phyloP scores from a whole-genome alignment of 1,140 invertebrate genomes.

The Cydia amplana region DNA sequence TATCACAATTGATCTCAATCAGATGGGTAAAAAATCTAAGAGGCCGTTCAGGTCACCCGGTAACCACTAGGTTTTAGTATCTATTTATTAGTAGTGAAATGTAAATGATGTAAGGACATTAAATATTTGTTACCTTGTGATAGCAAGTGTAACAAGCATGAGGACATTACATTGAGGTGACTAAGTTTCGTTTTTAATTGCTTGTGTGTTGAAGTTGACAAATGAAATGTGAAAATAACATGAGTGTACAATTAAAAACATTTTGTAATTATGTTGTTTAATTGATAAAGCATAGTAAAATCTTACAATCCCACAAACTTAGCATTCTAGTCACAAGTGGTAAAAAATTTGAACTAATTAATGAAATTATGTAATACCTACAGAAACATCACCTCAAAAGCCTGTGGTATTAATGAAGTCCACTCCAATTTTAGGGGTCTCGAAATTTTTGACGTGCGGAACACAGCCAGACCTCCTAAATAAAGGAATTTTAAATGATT shows the following conservation, averaged over 20 bases:
- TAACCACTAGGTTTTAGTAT: slow-evolving; percentile 57
- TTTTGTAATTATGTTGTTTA: slow-evolving; percentile 23
- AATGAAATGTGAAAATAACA: slow-evolving; percentile 44
- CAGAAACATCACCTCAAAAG: no score
- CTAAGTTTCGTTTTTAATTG: slow-evolving; percentile 21
- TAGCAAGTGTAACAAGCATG: slow-evolving; percentile 35
- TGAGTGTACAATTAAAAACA: slow-evolving; percentile 27
- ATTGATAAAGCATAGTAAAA: slow-evolving; percentile 16
- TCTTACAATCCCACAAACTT: slow-evolving; percentile 22
- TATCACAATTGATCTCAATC: slow-evolving; percentile 83
- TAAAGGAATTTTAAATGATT: no score
- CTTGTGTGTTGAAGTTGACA: slow-evolving; percentile 36
- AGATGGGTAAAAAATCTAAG: slow-evolving; percentile 85
- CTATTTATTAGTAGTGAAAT: slow-evolving; percentile 76
- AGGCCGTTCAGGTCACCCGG: slow-evolving; percentile 79
- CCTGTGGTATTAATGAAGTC: no score
- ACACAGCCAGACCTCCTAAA: no score
- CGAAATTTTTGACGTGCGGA: no score
- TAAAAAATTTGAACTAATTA: neutral
- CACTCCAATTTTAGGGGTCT: no score
- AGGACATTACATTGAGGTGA: slow-evolving; percentile 4
- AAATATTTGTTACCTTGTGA: slow-evolving; percentile 50
- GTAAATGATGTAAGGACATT: slow-evolving; percentile 58
- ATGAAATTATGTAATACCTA: no score
- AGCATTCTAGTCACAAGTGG: slow-evolving; percentile 8